These are phyloP conservation scores for Noctilio leporinus DNA, from an alignment of 2,113 vertebrate genomes.

Conservation along the genomic window DNA sequence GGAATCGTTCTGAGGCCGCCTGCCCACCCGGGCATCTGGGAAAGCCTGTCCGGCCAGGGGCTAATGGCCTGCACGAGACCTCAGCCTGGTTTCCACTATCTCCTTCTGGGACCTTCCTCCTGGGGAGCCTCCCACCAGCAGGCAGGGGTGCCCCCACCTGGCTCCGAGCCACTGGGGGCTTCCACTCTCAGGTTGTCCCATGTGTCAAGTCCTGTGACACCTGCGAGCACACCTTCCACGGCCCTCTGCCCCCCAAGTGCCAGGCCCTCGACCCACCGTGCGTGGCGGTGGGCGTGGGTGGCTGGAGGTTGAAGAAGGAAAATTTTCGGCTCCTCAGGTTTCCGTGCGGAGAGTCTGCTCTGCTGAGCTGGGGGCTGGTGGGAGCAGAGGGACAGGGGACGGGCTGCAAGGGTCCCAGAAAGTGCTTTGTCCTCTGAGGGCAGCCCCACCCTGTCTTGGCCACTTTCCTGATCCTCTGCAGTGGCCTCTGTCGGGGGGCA, in stretches of 20 bases:
- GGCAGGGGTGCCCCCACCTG: accelerated
- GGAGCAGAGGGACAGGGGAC: not conserved
- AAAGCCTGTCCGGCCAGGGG: not conserved
- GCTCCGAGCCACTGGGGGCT: not conserved
- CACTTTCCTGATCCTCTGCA: not conserved
- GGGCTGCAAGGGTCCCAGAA: not conserved
- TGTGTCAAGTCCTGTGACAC: not conserved
- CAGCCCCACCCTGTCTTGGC: not conserved
- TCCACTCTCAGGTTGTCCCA: not conserved
- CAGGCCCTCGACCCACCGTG: not conserved
- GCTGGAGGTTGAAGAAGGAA: not conserved
- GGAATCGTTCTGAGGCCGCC: not conserved
- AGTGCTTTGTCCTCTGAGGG: not conserved
- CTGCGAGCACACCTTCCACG: accelerated
- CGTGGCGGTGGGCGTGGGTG: accelerated
- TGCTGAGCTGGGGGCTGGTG: not conserved
- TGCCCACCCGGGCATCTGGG: not conserved
- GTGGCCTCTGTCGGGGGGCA: not conserved
- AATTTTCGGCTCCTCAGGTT: not conserved
- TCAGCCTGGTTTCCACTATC: accelerated
- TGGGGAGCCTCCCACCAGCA: not conserved
- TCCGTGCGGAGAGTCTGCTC: not conserved
- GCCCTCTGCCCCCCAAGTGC: not conserved
- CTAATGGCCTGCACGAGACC: accelerated
- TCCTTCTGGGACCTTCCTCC: not conserved